Conservation (phyloP, 2,888 invertebrate species). For the Sarcophaga carnaria region DNA sequence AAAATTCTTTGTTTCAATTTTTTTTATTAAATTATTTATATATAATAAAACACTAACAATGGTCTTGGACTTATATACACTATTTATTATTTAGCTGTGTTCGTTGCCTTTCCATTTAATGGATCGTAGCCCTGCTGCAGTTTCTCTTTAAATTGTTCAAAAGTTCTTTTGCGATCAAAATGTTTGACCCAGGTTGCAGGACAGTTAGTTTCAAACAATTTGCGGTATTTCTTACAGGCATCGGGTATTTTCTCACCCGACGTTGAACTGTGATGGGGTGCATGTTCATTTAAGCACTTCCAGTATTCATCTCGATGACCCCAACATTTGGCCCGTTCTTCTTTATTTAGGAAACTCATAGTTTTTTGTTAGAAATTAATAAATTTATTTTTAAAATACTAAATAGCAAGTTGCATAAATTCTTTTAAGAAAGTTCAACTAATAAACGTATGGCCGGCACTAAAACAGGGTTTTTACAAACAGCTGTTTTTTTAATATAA, state of each 20-base stretch:
- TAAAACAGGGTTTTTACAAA: conserved; percentile 12
- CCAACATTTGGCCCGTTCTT: conserved; percentile 92
- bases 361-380: conserved; percentile 26
- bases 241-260: conserved; percentile 83
- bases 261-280: conserved; percentile 82
- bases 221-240: conserved; percentile 87
- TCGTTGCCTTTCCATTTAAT: conserved; percentile 77
- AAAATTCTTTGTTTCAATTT: conserved; percentile 29
- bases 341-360: conserved; percentile 92
- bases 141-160: conserved; percentile 93
- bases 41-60: conserved; percentile 50
- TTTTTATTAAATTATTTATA: conserved; percentile 60
- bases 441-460: not conserved
- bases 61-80: not conserved
- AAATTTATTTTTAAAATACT: conserved; percentile 8
- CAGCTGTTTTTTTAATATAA: not conserved
- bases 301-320: conserved; percentile 92
- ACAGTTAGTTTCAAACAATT: conserved; percentile 89
- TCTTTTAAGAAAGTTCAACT: not conserved
- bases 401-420: conserved; percentile 52
- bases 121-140: conserved; percentile 94
- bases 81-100: conserved; percentile 21
- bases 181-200: conserved; percentile 95
- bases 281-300: conserved; percentile 91
- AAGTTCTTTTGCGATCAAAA: conserved; percentile 95